These are phyloP conservation scores for Acrocephalus kingi DNA, from an alignment of 2,113 vertebrate species.

Conservation along the genomic window DNA sequence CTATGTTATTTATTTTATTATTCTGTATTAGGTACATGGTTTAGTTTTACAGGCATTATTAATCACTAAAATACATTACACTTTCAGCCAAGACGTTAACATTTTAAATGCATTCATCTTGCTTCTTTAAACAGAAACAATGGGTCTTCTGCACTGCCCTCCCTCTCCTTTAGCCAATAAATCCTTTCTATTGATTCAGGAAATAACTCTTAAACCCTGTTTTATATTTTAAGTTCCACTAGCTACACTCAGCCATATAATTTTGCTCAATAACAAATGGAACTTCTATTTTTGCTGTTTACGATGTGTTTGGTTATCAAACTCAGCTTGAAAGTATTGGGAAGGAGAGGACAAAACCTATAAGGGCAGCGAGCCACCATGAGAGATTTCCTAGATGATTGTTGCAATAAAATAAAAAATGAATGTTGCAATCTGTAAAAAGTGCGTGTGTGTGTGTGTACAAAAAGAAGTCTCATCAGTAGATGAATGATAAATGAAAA, in stretches of 20 bases:
- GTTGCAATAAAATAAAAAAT: constrained; percentile 39
- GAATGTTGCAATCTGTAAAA: constrained; percentile 2
- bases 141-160: constrained; percentile 52
- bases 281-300: constrained; percentile 67
- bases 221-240: constrained; percentile 70
- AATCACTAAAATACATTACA: constrained; percentile 66
- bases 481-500: constrained; percentile 69
- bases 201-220: constrained; percentile 69
- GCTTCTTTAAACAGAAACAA: constrained; percentile 66
- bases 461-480: constrained; percentile 67
- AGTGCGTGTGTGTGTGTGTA: not conserved
- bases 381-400: constrained; percentile 66
- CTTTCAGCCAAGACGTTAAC: constrained; percentile 54
- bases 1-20: constrained; percentile 55
- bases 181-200: constrained; percentile 71
- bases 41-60: constrained; percentile 72
- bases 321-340: constrained; percentile 46
- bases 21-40: constrained; percentile 32
- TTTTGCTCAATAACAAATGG: constrained; percentile 69
- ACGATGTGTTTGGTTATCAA: constrained; percentile 64
- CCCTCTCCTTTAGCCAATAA: constrained; percentile 60
- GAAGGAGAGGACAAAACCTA: constrained; percentile 51
- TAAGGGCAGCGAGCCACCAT: constrained; percentile 32
- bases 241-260: constrained; percentile 61
- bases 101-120: constrained; percentile 75